Conservation (phyloP, 2,113 vertebrate genomes). For the Stictonetta naevosa region DNA sequence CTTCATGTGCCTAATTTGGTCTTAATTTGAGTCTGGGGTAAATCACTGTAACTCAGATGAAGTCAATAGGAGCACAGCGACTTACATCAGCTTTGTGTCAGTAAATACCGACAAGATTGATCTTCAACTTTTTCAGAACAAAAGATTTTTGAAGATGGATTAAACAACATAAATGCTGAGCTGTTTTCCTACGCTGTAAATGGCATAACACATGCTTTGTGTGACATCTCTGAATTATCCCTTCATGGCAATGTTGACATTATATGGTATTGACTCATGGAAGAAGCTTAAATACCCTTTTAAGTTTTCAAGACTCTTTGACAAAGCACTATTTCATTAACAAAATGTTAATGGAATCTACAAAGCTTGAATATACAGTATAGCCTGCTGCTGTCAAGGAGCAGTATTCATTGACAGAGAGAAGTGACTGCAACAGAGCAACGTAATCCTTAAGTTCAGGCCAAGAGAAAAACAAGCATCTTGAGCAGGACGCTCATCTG, state of each 20-base stretch:
- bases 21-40: not conserved
- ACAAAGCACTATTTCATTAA: conserved; percentile 73
- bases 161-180: conserved; percentile 67
- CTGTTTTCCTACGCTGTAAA: conserved; percentile 67
- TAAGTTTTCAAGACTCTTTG: conserved; percentile 70
- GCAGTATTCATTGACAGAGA: not conserved
- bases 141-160: conserved; percentile 70
- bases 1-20: conserved; percentile 26
- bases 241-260: conserved; percentile 70
- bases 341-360: conserved; percentile 71
- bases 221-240: conserved; percentile 70
- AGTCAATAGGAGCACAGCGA: conserved; percentile 32
- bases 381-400: conserved; percentile 3
- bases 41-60: conserved; percentile 7
- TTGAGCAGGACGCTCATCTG: not conserved
- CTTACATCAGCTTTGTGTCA: conserved; percentile 64
- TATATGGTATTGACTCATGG: conserved; percentile 71
- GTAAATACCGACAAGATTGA: conserved; percentile 60
- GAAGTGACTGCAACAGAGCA: not conserved
- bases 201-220: conserved; percentile 68
- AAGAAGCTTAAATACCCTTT: conserved; percentile 73
- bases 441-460: not conserved
- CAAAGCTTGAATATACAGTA: conserved; percentile 1
- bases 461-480: not conserved
- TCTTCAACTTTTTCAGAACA: conserved; percentile 70